Evolutionary conservation across 2,113 vertebrate species (phyloP).

Genomic region (Rynchops niger): DNA sequence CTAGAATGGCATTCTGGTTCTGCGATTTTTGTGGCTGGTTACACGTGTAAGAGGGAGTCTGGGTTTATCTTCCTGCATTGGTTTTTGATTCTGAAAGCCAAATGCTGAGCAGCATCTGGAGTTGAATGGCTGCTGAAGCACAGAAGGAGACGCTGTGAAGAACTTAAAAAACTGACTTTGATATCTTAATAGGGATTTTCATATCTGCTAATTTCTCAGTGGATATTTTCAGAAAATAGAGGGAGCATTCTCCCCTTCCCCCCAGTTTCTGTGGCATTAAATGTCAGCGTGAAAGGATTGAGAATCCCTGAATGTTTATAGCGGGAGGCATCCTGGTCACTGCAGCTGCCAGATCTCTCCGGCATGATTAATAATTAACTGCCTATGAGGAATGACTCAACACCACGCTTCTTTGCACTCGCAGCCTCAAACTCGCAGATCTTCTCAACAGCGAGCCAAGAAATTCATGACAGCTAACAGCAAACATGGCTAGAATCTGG

Average conservation of each 20-base stretch:
- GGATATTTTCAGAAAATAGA: background rate
- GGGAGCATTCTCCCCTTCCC: background rate
- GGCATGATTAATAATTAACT: slow-evolving; percentile 5
- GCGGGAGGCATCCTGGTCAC: background rate
- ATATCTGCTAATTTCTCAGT: background rate
- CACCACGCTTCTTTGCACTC: background rate
- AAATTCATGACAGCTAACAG: background rate
- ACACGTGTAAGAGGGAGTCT: background rate
- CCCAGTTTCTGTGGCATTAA: background rate
- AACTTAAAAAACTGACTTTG: background rate
- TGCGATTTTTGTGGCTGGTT: background rate
- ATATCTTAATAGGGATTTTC: background rate
- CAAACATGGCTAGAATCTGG: background rate
- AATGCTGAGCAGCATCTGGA: background rate
- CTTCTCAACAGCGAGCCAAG: background rate
- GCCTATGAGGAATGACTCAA: background rate
- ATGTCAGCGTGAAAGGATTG: background rate
- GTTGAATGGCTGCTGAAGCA: background rate
- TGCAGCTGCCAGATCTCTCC: background rate
- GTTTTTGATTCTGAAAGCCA: background rate
- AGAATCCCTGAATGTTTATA: background rate
- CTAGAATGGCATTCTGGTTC: background rate
- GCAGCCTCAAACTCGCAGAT: background rate
- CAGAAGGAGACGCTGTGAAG: background rate
- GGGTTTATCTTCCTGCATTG: background rate